Conservation (phyloP, 1,140 invertebrate genomes). For the Atta colombica region DNA sequence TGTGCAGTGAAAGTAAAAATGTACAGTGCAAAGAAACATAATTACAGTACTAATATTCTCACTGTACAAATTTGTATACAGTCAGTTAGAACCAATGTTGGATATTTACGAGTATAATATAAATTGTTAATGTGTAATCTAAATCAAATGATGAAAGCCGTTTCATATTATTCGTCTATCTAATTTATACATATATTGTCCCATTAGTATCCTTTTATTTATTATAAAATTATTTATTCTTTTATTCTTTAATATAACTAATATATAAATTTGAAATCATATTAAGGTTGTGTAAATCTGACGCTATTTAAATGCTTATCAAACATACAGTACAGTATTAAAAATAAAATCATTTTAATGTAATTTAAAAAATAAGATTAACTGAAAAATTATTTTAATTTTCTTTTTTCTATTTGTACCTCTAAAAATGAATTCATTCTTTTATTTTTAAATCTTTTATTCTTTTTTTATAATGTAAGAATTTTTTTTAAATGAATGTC, state of each 20-base stretch:
- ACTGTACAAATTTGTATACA: constrained; percentile 29
- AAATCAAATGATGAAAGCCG: neutral
- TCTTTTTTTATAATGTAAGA: neutral
- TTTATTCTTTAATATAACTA: too few species aligned
- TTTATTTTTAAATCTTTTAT: neutral
- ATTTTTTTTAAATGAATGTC: neutral
- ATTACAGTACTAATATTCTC: constrained; percentile 27
- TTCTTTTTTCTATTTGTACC: neutral
- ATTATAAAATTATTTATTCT: neutral
- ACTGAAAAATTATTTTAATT: constrained; percentile 4
- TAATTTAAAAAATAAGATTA: neutral
- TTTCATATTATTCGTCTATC: neutral
- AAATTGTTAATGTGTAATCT: neutral
- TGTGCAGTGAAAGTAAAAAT: constrained; percentile 1
- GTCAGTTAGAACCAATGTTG: constrained; percentile 23
- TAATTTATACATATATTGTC: neutral
- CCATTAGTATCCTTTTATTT: neutral
- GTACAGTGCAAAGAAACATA: constrained; percentile 1
- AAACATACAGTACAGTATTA: neutral
- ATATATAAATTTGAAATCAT: neutral
- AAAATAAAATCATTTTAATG: neutral
- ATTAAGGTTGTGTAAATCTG: neutral
- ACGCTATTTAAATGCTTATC: neutral
- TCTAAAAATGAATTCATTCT: neutral
- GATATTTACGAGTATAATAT: neutral